Evolutionary conservation across 2,888 invertebrate species (phyloP), one percentile per base, ranked within the genome.

Genomic region (Tachina fera): DNA sequence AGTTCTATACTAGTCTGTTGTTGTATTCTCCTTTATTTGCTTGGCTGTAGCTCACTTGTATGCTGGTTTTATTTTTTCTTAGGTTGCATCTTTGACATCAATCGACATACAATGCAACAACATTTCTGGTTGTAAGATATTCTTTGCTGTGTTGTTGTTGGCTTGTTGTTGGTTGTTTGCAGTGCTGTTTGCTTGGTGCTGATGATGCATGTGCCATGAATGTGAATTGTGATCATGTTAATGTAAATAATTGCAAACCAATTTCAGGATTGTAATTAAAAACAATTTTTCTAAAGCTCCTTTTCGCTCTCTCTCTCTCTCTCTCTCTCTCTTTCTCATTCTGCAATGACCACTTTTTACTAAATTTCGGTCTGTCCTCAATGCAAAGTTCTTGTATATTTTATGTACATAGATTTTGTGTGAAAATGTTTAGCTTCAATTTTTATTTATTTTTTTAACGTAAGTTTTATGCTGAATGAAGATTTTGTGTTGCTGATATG

Each of bases 201-300:
- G 90, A 90, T 91, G 91, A 91, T 91, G 91, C 91, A 91, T 91
- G 90, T 90, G 91, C 89, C 89, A 88, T 88, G 90, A 88, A 89
- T 89, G 88, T 90, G 90, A 91, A 89, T 91, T 91, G 91, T 91
- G 91, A 91, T 91, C 91, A 91, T 91, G 91, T 91, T 91, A 91
- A 91, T 91, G 91, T 91, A 91, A 91, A 91, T 91, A 91, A 91
- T 91, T 91, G 91, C 91, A 90, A 91, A 89, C 86, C 87, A 87
- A 87, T 87, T 84, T 82, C 84, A 87, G 89, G 88, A 88, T 88
- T 90, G 90, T 91, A 91, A 91, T 91, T 91, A 91, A 90, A 91
- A 90, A 58, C 60, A 68, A 71, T 80, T 45, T 53, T 22, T 56
- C n/a, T n/a, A n/a, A n/a, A n/a, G n/a, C n/a, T n/a, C n/a, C n/a